Conservation (phyloP, 2,797 vertebrate genomes). For the Catostomus latipinnis region DNA sequence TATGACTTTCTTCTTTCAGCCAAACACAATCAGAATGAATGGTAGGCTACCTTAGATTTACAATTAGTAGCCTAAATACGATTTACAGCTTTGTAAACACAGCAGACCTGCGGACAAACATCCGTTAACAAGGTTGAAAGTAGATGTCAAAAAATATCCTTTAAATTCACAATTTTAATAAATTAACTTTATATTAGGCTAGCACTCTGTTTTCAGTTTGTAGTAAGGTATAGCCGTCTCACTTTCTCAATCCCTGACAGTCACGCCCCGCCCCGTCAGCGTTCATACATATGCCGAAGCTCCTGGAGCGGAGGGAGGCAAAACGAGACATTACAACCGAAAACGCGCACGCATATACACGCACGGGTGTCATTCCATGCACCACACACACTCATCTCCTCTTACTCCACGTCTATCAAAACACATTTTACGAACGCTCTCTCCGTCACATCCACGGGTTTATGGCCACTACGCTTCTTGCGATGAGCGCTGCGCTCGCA, state of each 20-base stretch:
- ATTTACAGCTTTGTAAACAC: too few species aligned
- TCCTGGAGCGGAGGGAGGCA: conserved; percentile 71
- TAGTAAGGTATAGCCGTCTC: conserved; percentile 68
- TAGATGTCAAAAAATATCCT: background rate
- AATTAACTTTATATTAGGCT: background rate
- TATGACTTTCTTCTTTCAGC: too few species aligned
- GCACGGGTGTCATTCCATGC: conserved; percentile 49
- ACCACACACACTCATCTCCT: conserved; percentile 18
- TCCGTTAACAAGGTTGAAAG: too few species aligned
- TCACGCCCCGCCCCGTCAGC: conserved; percentile 71
- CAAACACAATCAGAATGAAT: too few species aligned
- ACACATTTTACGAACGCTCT: conserved; percentile 31
- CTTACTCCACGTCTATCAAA: conserved; percentile 19
- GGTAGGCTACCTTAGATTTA: too few species aligned
- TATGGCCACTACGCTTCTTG: conserved; percentile 91
- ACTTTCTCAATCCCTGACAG: conserved; percentile 67
- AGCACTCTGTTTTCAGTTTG: conserved; percentile 15
- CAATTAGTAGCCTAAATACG: too few species aligned
- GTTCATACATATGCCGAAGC: conserved; percentile 65
- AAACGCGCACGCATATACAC: conserved; percentile 3
- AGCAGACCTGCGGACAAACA: background rate
- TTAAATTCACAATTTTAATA: background rate
- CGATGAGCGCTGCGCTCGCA: conserved; percentile 83
- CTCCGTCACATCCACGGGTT: conserved; percentile 63
- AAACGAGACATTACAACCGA: conserved; percentile 47